phyloP scores from a whole-genome alignment of 64 coral and sea anemone genomes.

The Orbicella faveolata region DNA sequence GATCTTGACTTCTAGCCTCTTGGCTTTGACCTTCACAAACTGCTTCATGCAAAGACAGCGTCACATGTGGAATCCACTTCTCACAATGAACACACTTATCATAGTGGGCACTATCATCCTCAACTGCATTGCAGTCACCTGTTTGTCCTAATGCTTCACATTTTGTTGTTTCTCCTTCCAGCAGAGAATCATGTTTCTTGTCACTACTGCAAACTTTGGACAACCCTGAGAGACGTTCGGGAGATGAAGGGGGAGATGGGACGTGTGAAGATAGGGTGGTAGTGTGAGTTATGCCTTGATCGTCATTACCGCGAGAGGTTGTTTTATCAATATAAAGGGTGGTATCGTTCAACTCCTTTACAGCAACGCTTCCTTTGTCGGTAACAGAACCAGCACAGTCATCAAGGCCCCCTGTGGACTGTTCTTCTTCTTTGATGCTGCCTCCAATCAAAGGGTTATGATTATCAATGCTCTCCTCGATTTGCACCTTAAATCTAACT shows the following conservation, averaged over 20 bases:
- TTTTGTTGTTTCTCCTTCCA: neutral
- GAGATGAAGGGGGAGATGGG: neutral
- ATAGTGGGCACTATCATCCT: neutral
- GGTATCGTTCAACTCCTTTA: too few relatives aligned
- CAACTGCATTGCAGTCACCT: neutral
- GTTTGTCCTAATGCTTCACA: neutral
- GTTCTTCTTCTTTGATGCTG: neutral
- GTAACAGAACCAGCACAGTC: too few relatives aligned
- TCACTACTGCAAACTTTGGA: neutral
- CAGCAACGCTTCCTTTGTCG: neutral
- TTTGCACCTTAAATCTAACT: conserved; percentile 2
- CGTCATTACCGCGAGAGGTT: too few relatives aligned
- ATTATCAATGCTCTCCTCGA: neutral
- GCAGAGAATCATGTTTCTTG: neutral
- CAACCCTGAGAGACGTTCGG: neutral
- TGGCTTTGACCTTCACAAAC: conserved; percentile 50
- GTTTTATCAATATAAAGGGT: neutral
- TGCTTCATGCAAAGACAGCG: conserved; percentile 39
- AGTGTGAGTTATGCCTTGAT: neutral
- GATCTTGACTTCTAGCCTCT: conserved; percentile 10
- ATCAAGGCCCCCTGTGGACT: neutral
- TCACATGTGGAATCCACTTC: conserved; percentile 24
- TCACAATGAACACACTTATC: conserved; percentile 43
- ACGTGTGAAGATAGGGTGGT: too few relatives aligned
- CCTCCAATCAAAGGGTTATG: neutral